These are phyloP conservation scores for Lota lota DNA, from an alignment of 2,113 vertebrate genomes.

Conservation along the genomic window DNA sequence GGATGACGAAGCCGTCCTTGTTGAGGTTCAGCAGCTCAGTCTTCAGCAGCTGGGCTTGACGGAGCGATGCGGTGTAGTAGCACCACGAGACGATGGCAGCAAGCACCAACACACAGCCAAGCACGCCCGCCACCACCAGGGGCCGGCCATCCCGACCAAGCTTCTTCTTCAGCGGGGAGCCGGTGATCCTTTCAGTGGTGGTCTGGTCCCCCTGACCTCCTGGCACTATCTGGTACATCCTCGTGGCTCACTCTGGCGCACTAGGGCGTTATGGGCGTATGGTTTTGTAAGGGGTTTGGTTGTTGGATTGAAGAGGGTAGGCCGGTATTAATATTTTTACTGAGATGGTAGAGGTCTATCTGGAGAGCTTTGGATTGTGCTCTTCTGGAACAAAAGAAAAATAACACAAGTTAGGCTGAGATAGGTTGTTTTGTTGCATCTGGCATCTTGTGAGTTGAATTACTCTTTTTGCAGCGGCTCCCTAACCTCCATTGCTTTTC, in stretches of 20 bases:
- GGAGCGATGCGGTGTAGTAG: conserved; percentile 85
- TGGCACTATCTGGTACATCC: conserved; percentile 75
- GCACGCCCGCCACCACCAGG: conserved; percentile 64
- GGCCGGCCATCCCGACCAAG: conserved; percentile 72
- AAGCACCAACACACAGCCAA: conserved; percentile 79
- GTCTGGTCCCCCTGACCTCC: conserved; percentile 60
- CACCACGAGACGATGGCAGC: conserved; percentile 85
- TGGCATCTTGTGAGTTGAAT: no score
- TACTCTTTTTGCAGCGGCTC: no score
- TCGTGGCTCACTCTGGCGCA: background rate
- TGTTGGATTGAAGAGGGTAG: no score
- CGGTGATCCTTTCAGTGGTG: conserved; percentile 55
- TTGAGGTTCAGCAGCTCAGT: conserved; percentile 82
- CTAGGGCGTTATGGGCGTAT: no score
- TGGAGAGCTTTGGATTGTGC: conserved; percentile 12
- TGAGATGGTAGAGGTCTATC: conserved; percentile 18
- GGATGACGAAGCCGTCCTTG: conserved; percentile 85
- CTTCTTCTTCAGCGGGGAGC: conserved; percentile 74
- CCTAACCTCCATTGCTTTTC: no score
- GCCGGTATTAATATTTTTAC: no score
- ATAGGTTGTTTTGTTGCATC: background rate
- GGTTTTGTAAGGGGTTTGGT: no score
- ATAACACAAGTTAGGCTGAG: background rate
- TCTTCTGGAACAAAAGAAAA: conserved; percentile 29
- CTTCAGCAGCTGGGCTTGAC: conserved; percentile 80